Evolutionary conservation across 2,113 vertebrate genomes (phyloP), one percentile per base, ranked within the genome.

Genomic region (Paracanthobrama guichenoti): DNA sequence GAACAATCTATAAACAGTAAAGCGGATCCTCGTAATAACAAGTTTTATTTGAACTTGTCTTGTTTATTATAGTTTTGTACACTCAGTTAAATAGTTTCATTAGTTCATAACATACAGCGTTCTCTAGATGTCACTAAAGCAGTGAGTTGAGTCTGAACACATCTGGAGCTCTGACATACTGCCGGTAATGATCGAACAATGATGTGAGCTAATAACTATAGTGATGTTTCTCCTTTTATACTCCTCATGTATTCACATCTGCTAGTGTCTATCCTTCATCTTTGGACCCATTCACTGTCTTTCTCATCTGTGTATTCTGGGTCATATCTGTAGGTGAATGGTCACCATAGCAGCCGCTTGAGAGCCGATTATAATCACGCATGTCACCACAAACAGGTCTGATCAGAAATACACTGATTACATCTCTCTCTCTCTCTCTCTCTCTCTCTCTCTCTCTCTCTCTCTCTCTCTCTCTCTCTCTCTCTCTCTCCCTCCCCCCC

Each of bases 341-440:
- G 77, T 87, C 86, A 31, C 81, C 81, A 87, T 86, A 53, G 88
- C 81, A 89, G 84, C 86, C 12, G 39, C 78, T 69, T 22, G 31
- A 81, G 67, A 86, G 64, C 11, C 20, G 78, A 87, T 89, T 87
- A 86, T 72, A 84, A 86, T 87, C 86, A 87, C 81, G 62, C 69
- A 60, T 67, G 81, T 81, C 84, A 85, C 76, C 75, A 50, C 53
- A 87, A 82, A 81, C 82, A 86, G 18, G 13, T 78, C 82, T 82
- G 79, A 82, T 86, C 82, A 84, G 85, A 84, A 87, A 89, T 72
- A 86, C 76, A 84, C 83, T 72, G 75, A 88, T 88, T 85, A 81
- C 42, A 22, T 84, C 81, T 44, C 42, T 39, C 39, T 60, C 69
- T 46, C 44, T 6, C 46, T 9, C 48, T 50, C 48, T 50, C 48